These are phyloP conservation scores for Lophura nycthemera DNA, from an alignment of 2,113 vertebrate species.

Conservation along the genomic window DNA sequence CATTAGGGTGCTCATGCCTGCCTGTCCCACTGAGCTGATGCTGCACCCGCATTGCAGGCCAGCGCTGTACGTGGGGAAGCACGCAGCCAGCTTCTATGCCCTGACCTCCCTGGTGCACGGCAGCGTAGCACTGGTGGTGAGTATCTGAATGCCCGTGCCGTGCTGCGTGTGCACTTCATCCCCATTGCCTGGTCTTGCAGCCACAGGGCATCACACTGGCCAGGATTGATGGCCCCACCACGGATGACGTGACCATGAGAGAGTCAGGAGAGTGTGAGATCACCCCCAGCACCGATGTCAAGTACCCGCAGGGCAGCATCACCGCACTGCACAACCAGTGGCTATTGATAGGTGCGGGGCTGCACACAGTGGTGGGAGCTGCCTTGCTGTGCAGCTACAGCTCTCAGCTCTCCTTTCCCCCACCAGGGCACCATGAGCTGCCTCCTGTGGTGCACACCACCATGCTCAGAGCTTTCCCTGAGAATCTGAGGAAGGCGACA, in stretches of 20 bases:
- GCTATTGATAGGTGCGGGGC: conserved; percentile 89
- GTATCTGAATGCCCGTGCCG: background rate
- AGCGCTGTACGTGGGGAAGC: conserved; percentile 92
- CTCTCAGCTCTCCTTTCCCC: background rate
- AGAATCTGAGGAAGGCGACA: conserved; percentile 74
- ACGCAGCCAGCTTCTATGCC: conserved; percentile 90
- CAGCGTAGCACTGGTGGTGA: conserved; percentile 88
- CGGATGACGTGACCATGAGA: conserved; percentile 87
- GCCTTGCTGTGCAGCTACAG: background rate
- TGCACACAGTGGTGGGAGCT: accelerated
- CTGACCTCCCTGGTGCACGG: conserved; percentile 90
- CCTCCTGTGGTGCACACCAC: conserved; percentile 93
- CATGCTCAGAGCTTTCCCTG: conserved; percentile 88
- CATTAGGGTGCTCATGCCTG: accelerated
- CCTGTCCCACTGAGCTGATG: background rate
- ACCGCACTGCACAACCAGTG: conserved; percentile 86
- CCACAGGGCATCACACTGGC: conserved; percentile 90
- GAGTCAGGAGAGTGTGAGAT: conserved; percentile 90
- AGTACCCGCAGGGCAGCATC: conserved; percentile 89
- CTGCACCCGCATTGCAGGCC: conserved; percentile 76
- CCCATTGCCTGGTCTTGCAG: conserved; percentile 60
- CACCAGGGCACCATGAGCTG: conserved; percentile 90
- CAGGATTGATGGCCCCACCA: conserved; percentile 87
- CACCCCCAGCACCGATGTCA: conserved; percentile 89
- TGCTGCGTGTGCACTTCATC: background rate